These are phyloP conservation scores for Trematomus bernacchii DNA, from an alignment of 2,797 vertebrate genomes.

Conservation along the genomic window DNA sequence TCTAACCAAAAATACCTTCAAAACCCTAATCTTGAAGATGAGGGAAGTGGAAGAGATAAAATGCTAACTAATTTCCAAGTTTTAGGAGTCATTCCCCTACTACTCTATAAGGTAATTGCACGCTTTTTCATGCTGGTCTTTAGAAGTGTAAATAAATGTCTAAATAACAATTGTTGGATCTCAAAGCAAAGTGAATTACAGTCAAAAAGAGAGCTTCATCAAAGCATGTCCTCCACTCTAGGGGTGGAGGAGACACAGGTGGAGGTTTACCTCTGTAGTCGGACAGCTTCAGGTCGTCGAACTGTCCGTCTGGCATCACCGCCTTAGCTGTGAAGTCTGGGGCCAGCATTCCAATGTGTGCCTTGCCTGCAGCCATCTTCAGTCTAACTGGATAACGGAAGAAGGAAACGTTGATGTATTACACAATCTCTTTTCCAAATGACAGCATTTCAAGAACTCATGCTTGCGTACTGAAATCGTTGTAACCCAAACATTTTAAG, in stretches of 20 bases:
- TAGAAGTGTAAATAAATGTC: slow-evolving; percentile 50
- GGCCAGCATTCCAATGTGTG: slow-evolving; percentile 93
- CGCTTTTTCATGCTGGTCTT: slow-evolving; percentile 41
- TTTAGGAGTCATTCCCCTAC: no score
- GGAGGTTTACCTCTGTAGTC: slow-evolving; percentile 91
- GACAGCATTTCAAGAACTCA: neutral
- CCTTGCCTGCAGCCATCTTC: slow-evolving; percentile 95
- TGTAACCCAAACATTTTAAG: neutral
- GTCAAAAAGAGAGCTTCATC: slow-evolving; percentile 35
- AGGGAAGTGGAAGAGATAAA: no score
- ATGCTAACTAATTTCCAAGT: no score
- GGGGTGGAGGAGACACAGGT: slow-evolving; percentile 7
- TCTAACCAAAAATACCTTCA: no score
- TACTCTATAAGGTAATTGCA: neutral
- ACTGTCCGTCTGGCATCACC: slow-evolving; percentile 97
- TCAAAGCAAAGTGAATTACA: slow-evolving; percentile 32
- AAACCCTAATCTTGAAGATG: no score
- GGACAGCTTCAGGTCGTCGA: slow-evolving; percentile 92
- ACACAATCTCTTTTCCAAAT: neutral
- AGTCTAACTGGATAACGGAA: slow-evolving; percentile 58
- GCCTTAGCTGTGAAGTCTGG: slow-evolving; percentile 95
- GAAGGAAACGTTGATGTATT: slow-evolving; percentile 1
- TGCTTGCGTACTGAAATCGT: neutral
- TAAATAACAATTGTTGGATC: slow-evolving; percentile 21
- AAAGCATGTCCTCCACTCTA: slow-evolving; percentile 24